phyloP scores from a whole-genome alignment of 1,140 invertebrate genomes.

The Maconellicoccus hirsutus region DNA sequence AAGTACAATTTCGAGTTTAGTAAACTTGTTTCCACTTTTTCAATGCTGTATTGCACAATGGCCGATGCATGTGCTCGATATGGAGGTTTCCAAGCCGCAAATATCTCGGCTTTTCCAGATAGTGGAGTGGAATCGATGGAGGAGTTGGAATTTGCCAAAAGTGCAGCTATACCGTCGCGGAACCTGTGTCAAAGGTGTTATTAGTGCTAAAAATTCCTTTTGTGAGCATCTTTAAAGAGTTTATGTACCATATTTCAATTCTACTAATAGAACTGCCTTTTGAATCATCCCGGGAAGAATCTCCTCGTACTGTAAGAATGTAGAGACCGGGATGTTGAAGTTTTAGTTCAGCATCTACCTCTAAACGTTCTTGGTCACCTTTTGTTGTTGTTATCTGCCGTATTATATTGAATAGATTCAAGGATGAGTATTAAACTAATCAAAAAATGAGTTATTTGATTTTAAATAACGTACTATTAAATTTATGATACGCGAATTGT shows the following conservation, averaged over 20 bases:
- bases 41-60: neutral
- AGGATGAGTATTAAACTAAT: too few relatives aligned
- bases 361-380: neutral
- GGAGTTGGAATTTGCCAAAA: neutral
- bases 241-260: conserved; percentile 9
- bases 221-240: too few relatives aligned
- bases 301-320: neutral
- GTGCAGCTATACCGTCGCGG: neutral
- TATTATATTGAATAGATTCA: too few relatives aligned
- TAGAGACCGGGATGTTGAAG: neutral
- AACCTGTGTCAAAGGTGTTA: neutral
- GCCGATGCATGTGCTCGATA: neutral
- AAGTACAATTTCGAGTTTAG: neutral
- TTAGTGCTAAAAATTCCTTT: too few relatives aligned
- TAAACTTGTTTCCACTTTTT: neutral
- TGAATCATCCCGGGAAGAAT: neutral
- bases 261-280: neutral
- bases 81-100: neutral
- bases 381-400: neutral
- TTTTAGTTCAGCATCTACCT: conserved; percentile 2
- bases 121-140: neutral
- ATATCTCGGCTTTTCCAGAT: neutral
- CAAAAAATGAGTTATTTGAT: too few relatives aligned
- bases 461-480: neutral
- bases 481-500: neutral